Base-by-base conservation (phyloP, 2,888 invertebrate species). In the Neoscelio sp. region DNA sequence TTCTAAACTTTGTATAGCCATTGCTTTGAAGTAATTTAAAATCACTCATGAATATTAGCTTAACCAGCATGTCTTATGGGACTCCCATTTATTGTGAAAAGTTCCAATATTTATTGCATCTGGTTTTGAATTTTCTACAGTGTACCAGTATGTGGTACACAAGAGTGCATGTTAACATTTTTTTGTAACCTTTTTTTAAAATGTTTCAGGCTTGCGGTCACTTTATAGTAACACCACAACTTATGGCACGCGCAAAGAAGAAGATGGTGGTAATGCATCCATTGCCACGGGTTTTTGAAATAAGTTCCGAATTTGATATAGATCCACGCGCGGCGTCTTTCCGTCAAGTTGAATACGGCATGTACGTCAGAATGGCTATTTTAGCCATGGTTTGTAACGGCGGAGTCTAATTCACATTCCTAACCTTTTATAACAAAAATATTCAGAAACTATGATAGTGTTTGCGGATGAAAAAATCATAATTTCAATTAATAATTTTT, bases 301-400 rank as follows among this genome's bases (percentile, higher is more conserved):
- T 99, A 83, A 97, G 97, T 83, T 93, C 96, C 0, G 97, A 98
- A 83, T 96, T 99, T 85, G 99, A 99, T 91, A 95, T 95, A 0
- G 99, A 99, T 91, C 97, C 98, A 0, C 93, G 99, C 52, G 99
- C 99, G 0, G 99, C 99, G 0, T 99, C 99, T 91, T 99, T 99
- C 93, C 93, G 99, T 13, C 99, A 99, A 91, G 98, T 98, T 0
- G 98, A 99, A 90, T 96, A 97, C 88, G 99, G 99, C 80, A 96
- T 99, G 95, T 99, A 97, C 88, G 97, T 99, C 12, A 94, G 99
- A 56, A 99, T 99, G 99, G 99, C 99, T 0, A 92, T 99, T 1
- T 92, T 99, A 12, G 95, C 98, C 0, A 96, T 97, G 94, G 95
- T 98, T 1, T 93, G 98, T 8, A 97, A 97, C 54, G 85, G 86